These are phyloP conservation scores for Ophion slaviceki DNA, from an alignment of 2,888 invertebrate species.

Conservation along the genomic window DNA sequence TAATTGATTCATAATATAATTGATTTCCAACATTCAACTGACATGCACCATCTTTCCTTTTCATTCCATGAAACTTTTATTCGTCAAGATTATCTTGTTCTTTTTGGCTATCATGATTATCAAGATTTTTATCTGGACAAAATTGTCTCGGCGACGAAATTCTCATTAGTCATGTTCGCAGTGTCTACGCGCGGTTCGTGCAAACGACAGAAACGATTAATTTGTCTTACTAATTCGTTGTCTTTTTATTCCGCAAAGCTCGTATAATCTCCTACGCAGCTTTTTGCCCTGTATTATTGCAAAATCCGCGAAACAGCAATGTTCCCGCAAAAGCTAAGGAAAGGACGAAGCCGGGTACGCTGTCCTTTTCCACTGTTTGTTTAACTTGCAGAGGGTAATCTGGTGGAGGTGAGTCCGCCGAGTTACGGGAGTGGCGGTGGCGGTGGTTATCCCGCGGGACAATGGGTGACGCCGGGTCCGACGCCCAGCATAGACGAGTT, in stretches of 20 bases:
- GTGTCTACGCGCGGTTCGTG: too few relatives aligned
- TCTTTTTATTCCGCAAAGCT: too few relatives aligned
- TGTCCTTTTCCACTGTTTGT: conserved; percentile 7
- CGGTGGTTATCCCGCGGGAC: conserved; percentile 80
- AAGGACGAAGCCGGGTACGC: background rate
- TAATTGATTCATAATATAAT: too few relatives aligned
- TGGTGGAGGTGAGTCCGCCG: conserved; percentile 81
- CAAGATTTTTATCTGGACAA: background rate
- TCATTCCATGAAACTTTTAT: background rate
- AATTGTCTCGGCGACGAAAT: background rate
- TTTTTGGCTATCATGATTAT: background rate
- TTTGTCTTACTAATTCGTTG: background rate
- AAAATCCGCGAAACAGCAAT: background rate
- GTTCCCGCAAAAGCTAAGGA: background rate
- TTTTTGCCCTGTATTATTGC: background rate
- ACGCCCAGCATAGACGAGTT: conserved; percentile 83
- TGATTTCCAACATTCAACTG: too few relatives aligned
- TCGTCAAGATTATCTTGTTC: background rate
- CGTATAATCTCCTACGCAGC: too few relatives aligned
- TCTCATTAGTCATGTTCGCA: background rate
- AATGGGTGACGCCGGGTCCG: conserved; percentile 84
- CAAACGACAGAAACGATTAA: background rate
- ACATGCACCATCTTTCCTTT: too few relatives aligned
- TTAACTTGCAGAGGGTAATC: conserved; percentile 78
- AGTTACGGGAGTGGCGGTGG: conserved; percentile 74